phyloP scores from a whole-genome alignment of 2,113 vertebrate species.

The Calyptommatus sinebrachiatus region DNA sequence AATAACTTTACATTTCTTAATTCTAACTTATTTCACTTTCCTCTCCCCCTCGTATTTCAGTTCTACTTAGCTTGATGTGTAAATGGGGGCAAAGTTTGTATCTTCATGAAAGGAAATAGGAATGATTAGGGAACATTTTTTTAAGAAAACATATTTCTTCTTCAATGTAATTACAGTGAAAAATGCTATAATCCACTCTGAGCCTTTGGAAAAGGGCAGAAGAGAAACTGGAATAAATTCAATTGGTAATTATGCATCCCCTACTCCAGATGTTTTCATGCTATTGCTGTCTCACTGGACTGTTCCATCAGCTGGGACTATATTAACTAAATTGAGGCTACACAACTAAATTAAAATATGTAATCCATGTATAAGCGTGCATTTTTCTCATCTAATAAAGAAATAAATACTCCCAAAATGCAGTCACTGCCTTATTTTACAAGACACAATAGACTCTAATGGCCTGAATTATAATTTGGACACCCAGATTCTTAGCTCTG shows the following conservation, averaged over 20 bases:
- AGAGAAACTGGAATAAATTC: slow-evolving; percentile 2
- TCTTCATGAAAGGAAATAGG: not conserved
- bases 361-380: not conserved
- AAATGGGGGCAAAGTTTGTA: not conserved
- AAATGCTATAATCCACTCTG: slow-evolving; percentile 1
- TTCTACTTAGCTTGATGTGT: too few species aligned
- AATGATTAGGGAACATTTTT: not conserved
- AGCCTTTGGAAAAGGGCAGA: slow-evolving; percentile 9
- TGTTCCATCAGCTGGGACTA: not conserved
- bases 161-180: slow-evolving; percentile 9
- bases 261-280: slow-evolving; percentile 1
- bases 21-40: not conserved
- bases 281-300: not conserved
- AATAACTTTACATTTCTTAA: too few species aligned
- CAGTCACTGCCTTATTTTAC: not conserved
- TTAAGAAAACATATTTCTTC: not conserved
- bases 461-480: not conserved
- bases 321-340: too few species aligned
- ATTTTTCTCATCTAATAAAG: too few species aligned
- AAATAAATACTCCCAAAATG: not conserved
- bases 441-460: not conserved
- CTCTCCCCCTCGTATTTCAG: not conserved
- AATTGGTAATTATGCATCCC: slow-evolving; percentile 12
- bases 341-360: not conserved
- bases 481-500: too few species aligned